Evolutionary conservation across 2,113 vertebrate species (phyloP), one percentile per base, ranked within the genome.

Genomic region (Xerus inauris): DNA sequence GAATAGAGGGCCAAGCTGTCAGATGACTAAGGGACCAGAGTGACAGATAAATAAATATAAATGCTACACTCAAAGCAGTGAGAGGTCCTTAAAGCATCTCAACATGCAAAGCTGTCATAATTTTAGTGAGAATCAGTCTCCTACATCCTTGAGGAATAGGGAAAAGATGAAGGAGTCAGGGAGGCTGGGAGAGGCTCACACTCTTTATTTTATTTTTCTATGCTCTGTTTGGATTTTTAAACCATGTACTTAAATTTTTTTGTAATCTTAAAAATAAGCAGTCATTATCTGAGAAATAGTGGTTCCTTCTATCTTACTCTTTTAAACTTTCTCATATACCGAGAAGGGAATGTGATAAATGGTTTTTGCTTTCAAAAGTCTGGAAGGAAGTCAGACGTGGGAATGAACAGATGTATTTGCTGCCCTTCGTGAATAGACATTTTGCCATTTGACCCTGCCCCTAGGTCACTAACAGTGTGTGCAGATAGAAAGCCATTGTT

Each of bases 21-120:
- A 16, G 57, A 30, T 35, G 8, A 1, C 0, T 16, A 72, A 42
- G 40, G 24, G 22, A 4, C 0, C 8, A 0, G 1, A 30, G 28
- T 5, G n/a, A 47, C 22, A 49, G 8, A 83, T 30, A 8, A 20
- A 12, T 17, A 51, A 8, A 28, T 14, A 22, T 71, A 3, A 26
- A 35, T 8, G 5, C 30, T 9, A 28, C 6, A 13, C 77, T 49
- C 12, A n/a, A 69, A 69, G 45, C 54, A 28, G 3, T 3, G 24
- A 22, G 19, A n/a, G 19, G 38, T 16, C 57, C 45, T 19, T 14
- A 1, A 32, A 54, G 71, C 26, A 2, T 54, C 92, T 62, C n/a
- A 8, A 11, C 2, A 10, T 73, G 57, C 40, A 24, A 22, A 3
- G 35, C 24, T 22, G 91, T 22, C 54, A 24, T 8, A 49, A 13